Percentiles rank a stretch among this genome's conserved stretches.
Evolutionary conservation across 2,888 invertebrate species (phyloP).

Genomic region (Morpho deidamia): DNA sequence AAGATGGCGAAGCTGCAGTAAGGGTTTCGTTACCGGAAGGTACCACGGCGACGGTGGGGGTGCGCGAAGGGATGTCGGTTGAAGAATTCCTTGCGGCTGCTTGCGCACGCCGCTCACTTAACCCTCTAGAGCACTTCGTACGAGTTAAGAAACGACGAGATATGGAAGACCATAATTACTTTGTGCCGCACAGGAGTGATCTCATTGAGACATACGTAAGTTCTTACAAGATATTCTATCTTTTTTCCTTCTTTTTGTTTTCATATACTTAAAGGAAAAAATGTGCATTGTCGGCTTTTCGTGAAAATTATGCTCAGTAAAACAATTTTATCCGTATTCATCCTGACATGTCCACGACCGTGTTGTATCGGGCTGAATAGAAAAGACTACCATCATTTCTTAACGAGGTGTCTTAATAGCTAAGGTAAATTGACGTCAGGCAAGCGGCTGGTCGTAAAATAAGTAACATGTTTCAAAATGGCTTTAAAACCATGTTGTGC

Average conservation of each 20-base stretch:
- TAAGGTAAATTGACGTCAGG: too few species aligned
- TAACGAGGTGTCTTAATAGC: too few species aligned
- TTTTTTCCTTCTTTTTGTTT: neutral
- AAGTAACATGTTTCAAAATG: too few species aligned
- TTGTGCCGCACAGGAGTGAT: slow-evolving; percentile 96
- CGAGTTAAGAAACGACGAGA: slow-evolving; percentile 95
- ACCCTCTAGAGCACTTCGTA: slow-evolving; percentile 97
- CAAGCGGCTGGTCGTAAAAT: too few species aligned
- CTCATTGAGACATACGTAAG: slow-evolving; percentile 97
- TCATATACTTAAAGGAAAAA: too few species aligned
- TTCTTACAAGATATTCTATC: slow-evolving; percentile 29
- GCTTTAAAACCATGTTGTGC: too few species aligned
- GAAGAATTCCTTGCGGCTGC: slow-evolving; percentile 96
- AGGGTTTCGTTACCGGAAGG: slow-evolving; percentile 94
- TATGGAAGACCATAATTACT: slow-evolving; percentile 97
- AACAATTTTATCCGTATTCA: too few species aligned
- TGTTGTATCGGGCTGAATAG: too few species aligned
- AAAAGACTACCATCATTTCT: too few species aligned
- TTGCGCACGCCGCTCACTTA: slow-evolving; percentile 93
- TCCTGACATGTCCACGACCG: too few species aligned
- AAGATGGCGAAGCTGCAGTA: slow-evolving; percentile 91
- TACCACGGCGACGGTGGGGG: slow-evolving; percentile 88
- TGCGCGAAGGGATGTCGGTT: slow-evolving; percentile 95
- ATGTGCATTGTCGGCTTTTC: too few species aligned
- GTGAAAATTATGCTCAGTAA: too few species aligned